Evolutionary conservation across 2,113 vertebrate species (phyloP).

Genomic region (Esox niger): DNA sequence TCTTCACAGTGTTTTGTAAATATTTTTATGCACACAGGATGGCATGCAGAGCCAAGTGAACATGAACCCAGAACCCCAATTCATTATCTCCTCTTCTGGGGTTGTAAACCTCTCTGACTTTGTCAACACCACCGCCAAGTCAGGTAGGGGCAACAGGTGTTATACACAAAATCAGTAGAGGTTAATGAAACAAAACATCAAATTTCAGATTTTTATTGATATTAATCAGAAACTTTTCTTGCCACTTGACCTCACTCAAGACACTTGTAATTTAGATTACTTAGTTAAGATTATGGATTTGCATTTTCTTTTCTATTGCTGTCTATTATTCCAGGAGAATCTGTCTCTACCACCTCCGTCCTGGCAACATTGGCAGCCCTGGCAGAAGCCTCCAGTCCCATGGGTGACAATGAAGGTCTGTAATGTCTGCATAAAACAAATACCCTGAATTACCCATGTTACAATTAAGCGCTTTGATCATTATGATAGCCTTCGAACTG

Average conservation of each 20-base stretch:
- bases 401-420: neutral
- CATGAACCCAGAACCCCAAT: constrained; percentile 45
- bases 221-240: too few relatives aligned
- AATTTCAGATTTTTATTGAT: neutral
- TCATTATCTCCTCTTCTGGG: constrained; percentile 59
- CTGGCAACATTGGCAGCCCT: constrained; percentile 8
- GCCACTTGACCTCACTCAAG: too few relatives aligned
- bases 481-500: too few relatives aligned
- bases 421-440: neutral
- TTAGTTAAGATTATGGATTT: too few relatives aligned
- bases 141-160: constrained; percentile 48
- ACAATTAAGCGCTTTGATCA: too few relatives aligned
- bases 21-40: constrained; percentile 68
- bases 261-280: too few relatives aligned
- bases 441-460: neutral
- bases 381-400: constrained; percentile 3
- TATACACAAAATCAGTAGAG: neutral
- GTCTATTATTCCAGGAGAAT: neutral
- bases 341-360: constrained; percentile 9
- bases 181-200: neutral
- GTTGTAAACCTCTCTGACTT: constrained; percentile 61
- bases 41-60: constrained; percentile 72
- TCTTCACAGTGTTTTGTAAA: neutral
- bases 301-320: neutral
- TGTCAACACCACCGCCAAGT: constrained; percentile 54